Evolutionary conservation across 2,113 vertebrate genomes (phyloP), one percentile per base, ranked within the genome.

Genomic region (Kryptolebias marmoratus): DNA sequence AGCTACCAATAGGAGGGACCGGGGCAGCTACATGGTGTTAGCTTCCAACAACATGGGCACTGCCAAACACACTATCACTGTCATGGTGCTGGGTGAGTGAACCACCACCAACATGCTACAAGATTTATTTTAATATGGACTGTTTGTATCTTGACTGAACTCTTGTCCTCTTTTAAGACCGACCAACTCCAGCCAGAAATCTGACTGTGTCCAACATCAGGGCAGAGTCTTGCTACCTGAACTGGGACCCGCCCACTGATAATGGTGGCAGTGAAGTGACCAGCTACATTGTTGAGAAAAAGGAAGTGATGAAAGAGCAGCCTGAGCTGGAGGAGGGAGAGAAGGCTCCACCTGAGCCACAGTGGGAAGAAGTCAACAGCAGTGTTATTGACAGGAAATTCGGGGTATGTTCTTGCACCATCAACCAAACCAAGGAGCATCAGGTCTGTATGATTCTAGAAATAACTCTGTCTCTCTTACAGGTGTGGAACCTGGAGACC

Each of bases 211-310:
- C 95, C 81, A 96, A 97, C 63, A 96, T 99, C 87, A 97, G 94
- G 91, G 95, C 95, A 2, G 94, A 96, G 82, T 98, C 95, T 52
- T 99, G 98, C 87, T 95, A 93, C 66, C 92, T 99, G 63, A 94
- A 93, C 0, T 99, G 97, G 97, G 96, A 98, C 47, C 88, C 94
- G 0, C 98, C 98, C 36, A 85, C 95, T 61, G 96, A 98, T 86
- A 94, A 96, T 56, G 98, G 97, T 45, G 98, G 98, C 89, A 98
- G 96, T 89, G 96, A 97, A 85, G 94, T 99, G 77, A 96, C 97
- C 12, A 98, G 99, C 88, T 99, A 99, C 75, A 92, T 99, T 68
- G 89, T 99, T 80, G 97, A 99, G 84, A 97, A 94, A 87, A 96
- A 93, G 55, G 94, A 97, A 3, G 65, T 90, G 32, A 11, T 65